These are phyloP conservation scores for Ophion obscuratus DNA, from an alignment of 2,888 invertebrate genomes.

Conservation along the genomic window DNA sequence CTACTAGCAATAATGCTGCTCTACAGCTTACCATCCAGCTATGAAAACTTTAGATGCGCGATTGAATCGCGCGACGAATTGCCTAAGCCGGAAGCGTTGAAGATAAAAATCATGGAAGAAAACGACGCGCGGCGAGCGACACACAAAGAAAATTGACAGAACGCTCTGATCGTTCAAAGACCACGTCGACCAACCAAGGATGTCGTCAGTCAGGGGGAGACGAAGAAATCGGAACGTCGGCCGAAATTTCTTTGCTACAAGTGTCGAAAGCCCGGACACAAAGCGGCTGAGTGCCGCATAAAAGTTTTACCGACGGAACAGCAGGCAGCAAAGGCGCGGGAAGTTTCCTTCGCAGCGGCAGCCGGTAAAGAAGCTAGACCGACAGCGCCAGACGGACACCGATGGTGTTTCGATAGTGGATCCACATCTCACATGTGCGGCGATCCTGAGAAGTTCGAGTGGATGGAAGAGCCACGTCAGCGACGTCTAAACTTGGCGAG, in stretches of 20 bases:
- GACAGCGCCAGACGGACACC: no score
- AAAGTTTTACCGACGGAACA: no score
- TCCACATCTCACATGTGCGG: constrained; percentile 1
- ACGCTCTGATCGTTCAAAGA: background rate
- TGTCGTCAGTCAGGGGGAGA: no score
- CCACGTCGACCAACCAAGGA: no score
- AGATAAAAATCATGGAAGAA: background rate
- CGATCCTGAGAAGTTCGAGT: background rate
- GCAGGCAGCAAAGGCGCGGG: background rate
- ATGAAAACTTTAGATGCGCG: constrained; percentile 61
- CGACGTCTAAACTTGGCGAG: background rate
- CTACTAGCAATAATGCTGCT: constrained; percentile 38
- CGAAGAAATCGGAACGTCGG: no score
- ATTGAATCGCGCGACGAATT: no score
- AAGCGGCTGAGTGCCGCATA: no score
- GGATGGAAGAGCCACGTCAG: background rate
- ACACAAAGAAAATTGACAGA: background rate
- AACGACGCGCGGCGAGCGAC: constrained; percentile 18
- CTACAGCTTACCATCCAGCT: constrained; percentile 65
- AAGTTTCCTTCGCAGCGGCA: background rate
- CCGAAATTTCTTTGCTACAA: background rate
- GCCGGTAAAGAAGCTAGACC: background rate
- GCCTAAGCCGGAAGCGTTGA: constrained; percentile 62
- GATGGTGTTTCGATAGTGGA: background rate
- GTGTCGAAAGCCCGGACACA: background rate